These are phyloP conservation scores for Bubo bubo DNA, from an alignment of 2,113 vertebrate genomes.

Conservation along the genomic window DNA sequence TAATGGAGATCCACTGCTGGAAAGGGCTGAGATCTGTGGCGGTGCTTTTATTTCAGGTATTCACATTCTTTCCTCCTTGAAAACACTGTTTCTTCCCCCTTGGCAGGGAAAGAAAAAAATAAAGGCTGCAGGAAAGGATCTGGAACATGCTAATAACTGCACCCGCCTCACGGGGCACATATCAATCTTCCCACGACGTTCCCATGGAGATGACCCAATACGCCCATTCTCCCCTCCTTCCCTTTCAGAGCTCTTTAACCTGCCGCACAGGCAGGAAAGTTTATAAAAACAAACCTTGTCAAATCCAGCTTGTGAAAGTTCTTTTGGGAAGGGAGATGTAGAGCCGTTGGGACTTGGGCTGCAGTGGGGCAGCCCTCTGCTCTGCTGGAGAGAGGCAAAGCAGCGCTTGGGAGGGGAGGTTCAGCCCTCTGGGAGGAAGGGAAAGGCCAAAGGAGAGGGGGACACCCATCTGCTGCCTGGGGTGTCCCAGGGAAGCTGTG, in stretches of 20 bases:
- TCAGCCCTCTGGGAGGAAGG: neutral
- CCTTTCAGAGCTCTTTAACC: slow-evolving; percentile 5
- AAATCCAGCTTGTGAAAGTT: neutral
- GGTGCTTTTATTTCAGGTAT: neutral
- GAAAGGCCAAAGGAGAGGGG: neutral
- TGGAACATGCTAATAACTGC: slow-evolving; percentile 18
- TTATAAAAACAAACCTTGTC: neutral
- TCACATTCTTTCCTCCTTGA: neutral
- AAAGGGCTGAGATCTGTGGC: neutral
- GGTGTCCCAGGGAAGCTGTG: neutral
- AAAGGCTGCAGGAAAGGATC: neutral
- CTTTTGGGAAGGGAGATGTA: neutral
- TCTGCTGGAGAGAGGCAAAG: neutral
- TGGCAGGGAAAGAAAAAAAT: neutral
- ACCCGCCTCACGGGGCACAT: neutral
- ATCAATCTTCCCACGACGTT: neutral
- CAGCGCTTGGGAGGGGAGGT: neutral
- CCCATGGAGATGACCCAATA: slow-evolving; percentile 53
- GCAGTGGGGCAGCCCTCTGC: neutral
- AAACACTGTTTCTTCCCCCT: neutral
- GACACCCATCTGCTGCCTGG: neutral
- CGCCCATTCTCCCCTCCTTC: neutral
- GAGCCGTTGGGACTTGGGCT: accelerated
- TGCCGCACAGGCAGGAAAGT: neutral
- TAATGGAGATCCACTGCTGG: accelerated